Conservation (phyloP, 2,797 vertebrate species). For the Threskiornis aethiopicus region DNA sequence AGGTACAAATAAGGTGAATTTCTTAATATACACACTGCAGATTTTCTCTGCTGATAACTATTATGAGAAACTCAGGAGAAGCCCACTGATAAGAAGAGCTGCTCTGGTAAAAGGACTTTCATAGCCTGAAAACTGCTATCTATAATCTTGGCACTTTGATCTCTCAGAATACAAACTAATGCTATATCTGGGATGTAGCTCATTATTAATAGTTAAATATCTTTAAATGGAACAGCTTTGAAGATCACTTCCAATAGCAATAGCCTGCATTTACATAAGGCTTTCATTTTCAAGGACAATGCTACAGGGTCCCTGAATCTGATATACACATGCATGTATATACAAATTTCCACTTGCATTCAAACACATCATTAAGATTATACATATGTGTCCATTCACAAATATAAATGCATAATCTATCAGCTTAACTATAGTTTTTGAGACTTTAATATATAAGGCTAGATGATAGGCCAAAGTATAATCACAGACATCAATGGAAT, state of each 20-base stretch:
- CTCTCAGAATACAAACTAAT: neutral
- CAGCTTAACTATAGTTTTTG: neutral
- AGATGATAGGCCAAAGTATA: neutral
- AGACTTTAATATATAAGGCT: neutral
- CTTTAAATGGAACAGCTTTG: neutral
- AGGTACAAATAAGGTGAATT: neutral
- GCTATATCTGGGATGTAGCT: neutral
- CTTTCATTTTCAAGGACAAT: constrained; percentile 19
- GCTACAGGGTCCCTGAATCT: neutral
- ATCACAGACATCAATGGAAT: neutral
- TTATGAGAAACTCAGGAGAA: neutral
- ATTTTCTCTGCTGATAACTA: neutral
- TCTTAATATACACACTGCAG: neutral
- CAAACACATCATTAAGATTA: neutral
- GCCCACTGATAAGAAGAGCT: neutral
- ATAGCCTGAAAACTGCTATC: neutral
- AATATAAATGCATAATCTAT: neutral
- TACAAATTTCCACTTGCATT: neutral
- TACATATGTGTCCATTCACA: neutral
- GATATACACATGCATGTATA: neutral
- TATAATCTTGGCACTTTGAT: neutral
- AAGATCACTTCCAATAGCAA: neutral
- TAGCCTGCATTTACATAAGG: neutral
- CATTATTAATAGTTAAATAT: constrained; percentile 32
- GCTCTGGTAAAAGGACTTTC: neutral